Evolutionary conservation across 2,797 vertebrate genomes (phyloP), one percentile per base, ranked within the genome.

Genomic region (Rhinatrema bivittatum): DNA sequence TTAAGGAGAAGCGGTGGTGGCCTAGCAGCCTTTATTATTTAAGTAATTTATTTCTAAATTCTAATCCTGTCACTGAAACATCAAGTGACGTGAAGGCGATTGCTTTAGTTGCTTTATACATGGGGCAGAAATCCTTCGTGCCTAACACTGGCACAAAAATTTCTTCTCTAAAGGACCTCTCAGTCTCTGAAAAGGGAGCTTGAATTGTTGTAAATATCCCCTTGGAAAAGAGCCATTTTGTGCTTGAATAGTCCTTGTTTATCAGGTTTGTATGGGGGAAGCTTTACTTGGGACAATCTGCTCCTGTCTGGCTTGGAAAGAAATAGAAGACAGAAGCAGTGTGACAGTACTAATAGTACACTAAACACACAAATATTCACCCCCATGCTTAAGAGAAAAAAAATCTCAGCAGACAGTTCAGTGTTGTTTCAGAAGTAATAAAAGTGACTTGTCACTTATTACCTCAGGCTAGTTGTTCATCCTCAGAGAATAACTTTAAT

Each of bases 241-340:
- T 65, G 56, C 39, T 45, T 56, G 36, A 68, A 50, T 54, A 52
- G 50, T 53, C 60, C 71, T 74, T 68, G n/a, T n/a, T n/a, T n/a
- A n/a, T n/a, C n/a, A n/a, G n/a, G n/a, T n/a, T n/a, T n/a, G n/a
- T n/a, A n/a, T n/a, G n/a, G n/a, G n/a, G n/a, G n/a, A n/a, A n/a
- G n/a, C n/a, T n/a, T n/a, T n/a, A n/a, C n/a, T n/a, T n/a, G n/a
- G n/a, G n/a, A n/a, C n/a, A n/a, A n/a, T n/a, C n/a, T n/a, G n/a
- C n/a, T n/a, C n/a, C n/a, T n/a, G n/a, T n/a, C n/a, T 42, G 49
- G 62, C 18, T 45, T 62, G 42, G 23, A 62, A 74, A 64, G 47
- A 64, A 73, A 65, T 53, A 49, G 50, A 56, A 55, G 44, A 56
- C 59, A 41, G 17, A 46, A 51, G 23, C 46, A 17, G 38, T 62